These are phyloP conservation scores for Carduelis carduelis DNA, from an alignment of 2,797 vertebrate species.

Conservation along the genomic window DNA sequence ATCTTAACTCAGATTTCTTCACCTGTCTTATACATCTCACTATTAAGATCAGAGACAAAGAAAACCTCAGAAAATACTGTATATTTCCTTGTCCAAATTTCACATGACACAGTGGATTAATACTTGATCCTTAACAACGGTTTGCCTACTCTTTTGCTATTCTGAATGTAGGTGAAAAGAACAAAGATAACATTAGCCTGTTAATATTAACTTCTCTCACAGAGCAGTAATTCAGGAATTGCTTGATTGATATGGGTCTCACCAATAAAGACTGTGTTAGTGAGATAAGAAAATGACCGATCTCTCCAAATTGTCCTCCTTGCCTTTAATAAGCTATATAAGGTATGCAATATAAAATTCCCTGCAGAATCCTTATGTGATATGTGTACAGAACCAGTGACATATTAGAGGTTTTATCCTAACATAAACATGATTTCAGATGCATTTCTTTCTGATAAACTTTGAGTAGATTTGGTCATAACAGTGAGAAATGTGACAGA, in stretches of 20 bases:
- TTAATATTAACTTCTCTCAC: constrained; percentile 15
- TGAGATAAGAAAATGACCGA: neutral
- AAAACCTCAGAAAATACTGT: neutral
- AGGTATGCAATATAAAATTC: neutral
- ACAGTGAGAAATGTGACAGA: neutral
- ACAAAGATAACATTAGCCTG: neutral
- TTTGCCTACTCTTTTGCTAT: neutral
- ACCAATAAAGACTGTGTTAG: neutral
- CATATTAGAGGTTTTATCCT: neutral
- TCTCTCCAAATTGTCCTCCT: neutral
- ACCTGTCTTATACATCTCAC: neutral
- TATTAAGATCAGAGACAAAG: neutral
- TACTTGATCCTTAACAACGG: neutral
- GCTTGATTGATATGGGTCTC: neutral
- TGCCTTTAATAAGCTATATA: neutral
- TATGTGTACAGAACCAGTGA: neutral
- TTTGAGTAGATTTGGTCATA: neutral
- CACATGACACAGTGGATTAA: neutral
- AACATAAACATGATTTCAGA: neutral
- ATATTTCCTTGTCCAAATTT: neutral
- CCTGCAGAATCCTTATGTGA: neutral
- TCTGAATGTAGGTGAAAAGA: neutral
- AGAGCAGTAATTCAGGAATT: neutral
- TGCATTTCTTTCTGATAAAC: neutral
- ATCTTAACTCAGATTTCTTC: neutral